A percentile compares a stretch with the other conserved stretches of the same genome.
Evolutionary conservation across 2,797 vertebrate genomes (phyloP).

Genomic region (Malacoraja senta): DNA sequence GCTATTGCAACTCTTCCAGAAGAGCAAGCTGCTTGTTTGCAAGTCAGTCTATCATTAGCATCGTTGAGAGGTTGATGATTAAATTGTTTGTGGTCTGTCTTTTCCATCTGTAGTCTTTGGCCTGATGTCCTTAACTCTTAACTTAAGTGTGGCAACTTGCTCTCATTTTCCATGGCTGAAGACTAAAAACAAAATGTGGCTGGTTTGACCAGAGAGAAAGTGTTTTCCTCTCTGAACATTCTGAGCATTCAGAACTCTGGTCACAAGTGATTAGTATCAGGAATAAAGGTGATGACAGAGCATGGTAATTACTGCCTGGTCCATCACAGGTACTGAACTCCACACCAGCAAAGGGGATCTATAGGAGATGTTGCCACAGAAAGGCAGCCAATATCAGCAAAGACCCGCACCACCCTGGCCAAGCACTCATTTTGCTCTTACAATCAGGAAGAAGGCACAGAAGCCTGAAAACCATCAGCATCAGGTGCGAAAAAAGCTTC

Average conservation of each 20-base stretch:
- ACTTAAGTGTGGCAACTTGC: background rate
- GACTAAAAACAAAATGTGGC: background rate
- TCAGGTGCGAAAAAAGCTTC: too few species aligned
- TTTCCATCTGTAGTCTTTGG: conserved; percentile 31
- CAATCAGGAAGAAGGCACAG: too few species aligned
- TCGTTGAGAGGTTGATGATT: conserved; percentile 23
- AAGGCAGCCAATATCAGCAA: too few species aligned
- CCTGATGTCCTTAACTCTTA: background rate
- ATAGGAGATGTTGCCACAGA: too few species aligned
- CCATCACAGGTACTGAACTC: too few species aligned
- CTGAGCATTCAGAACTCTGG: background rate
- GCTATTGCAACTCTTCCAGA: conserved; percentile 27
- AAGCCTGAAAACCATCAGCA: too few species aligned
- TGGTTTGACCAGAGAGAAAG: background rate
- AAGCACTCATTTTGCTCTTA: too few species aligned
- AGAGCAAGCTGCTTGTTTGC: conserved; percentile 26
- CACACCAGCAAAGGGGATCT: too few species aligned
- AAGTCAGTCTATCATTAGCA: background rate
- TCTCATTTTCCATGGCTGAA: background rate
- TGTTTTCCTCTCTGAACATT: background rate
- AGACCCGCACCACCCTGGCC: too few species aligned
- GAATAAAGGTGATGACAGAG: too few species aligned
- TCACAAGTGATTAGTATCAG: background rate
- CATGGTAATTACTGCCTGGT: too few species aligned
- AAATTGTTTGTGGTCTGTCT: conserved; percentile 23